Percentiles rank a stretch among this genome's conserved stretches.
phyloP scores from a whole-genome alignment of 2,797 vertebrate species.

The Corythornis leucogaster region DNA sequence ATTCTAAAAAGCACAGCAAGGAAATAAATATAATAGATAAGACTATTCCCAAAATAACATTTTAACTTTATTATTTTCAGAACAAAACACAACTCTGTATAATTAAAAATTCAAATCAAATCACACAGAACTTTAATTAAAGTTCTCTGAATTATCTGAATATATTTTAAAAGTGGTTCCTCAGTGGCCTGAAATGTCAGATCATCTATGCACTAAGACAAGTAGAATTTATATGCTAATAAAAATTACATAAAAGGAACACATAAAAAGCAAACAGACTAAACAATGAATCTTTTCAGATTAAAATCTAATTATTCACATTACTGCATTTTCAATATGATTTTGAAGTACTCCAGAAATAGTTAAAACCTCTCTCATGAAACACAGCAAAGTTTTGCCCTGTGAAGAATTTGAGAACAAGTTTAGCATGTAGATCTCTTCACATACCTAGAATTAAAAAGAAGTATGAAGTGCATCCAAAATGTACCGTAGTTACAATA shows the following conservation, averaged over 20 bases:
- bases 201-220: not conserved
- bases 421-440: not conserved
- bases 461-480: not conserved
- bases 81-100: not conserved
- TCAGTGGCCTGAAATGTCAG: not conserved
- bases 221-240: not conserved
- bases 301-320: not conserved
- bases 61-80: not conserved
- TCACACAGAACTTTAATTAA: not conserved
- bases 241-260: not conserved
- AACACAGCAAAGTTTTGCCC: not conserved
- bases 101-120: not conserved
- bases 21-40: not conserved
- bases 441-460: not conserved
- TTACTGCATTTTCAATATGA: not conserved
- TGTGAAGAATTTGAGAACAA: not conserved
- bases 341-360: not conserved
- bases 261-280: not conserved
- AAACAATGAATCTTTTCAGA: too few species aligned
- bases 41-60: not conserved
- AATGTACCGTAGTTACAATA: not conserved
- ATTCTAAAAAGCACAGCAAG: not conserved
- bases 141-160: not conserved
- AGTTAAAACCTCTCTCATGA: not conserved
- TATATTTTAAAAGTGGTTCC: not conserved